Conservation (phyloP, 2,113 vertebrate species). For the Ondatra zibethicus region DNA sequence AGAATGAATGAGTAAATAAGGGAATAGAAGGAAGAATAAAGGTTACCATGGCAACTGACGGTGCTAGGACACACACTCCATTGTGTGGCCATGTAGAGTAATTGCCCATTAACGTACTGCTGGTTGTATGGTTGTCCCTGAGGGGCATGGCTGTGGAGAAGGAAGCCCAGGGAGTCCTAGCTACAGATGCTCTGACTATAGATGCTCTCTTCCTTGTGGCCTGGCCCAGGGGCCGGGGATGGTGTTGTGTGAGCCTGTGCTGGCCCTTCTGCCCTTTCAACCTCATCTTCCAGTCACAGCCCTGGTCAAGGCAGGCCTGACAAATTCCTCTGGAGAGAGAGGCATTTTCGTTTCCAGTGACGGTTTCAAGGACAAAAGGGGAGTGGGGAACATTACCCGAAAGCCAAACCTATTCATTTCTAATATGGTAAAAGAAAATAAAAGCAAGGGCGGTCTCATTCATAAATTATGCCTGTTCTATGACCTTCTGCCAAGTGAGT, state of each 20-base stretch:
- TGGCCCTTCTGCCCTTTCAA: not conserved
- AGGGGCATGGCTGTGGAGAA: not conserved
- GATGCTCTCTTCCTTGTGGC: not conserved
- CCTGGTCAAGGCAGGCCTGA: not conserved
- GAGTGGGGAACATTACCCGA: not conserved
- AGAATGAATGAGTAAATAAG: not conserved
- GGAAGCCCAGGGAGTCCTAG: not conserved
- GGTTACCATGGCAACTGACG: not conserved
- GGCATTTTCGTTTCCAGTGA: not conserved
- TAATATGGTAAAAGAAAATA: conserved; percentile 30
- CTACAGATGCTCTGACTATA: not conserved
- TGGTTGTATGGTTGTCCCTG: not conserved
- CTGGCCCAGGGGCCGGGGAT: not conserved
- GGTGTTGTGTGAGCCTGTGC: not conserved
- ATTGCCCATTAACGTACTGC: not conserved
- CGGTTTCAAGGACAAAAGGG: not conserved
- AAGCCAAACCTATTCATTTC: conserved; percentile 24
- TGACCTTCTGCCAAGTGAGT: conserved; percentile 16
- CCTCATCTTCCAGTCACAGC: not conserved
- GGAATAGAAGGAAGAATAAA: not conserved
- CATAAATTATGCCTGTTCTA: conserved; percentile 39
- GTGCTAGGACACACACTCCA: not conserved
- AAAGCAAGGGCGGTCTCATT: not conserved
- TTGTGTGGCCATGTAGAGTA: not conserved
- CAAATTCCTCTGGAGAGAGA: not conserved